Percentiles rank a stretch among this genome's conserved stretches.
These are phyloP conservation scores for Cheilosia vulpina DNA, from an alignment of 2,888 invertebrate genomes.

Conservation along the genomic window DNA sequence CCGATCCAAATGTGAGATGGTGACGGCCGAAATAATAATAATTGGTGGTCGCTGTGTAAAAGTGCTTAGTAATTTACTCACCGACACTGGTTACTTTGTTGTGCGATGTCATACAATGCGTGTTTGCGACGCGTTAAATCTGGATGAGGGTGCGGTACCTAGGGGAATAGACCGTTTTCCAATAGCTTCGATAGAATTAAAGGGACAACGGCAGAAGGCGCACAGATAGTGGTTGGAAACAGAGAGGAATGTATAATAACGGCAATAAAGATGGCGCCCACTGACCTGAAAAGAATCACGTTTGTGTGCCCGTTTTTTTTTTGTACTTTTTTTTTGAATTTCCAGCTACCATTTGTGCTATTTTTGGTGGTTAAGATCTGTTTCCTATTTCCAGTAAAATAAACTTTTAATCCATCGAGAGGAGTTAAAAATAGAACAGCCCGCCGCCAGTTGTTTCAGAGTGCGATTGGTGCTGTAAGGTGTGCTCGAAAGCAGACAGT, in stretches of 20 bases:
- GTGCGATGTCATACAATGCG: conserved; percentile 20
- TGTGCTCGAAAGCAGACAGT: no score
- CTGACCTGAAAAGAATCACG: conserved; percentile 7
- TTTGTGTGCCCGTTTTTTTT: neutral
- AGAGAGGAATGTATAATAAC: neutral
- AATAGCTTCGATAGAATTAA: neutral
- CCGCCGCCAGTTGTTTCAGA: no score
- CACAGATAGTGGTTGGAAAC: no score
- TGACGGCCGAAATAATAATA: conserved; percentile 20
- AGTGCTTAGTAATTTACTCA: conserved; percentile 31
- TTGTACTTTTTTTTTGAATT: neutral
- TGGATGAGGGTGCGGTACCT: neutral
- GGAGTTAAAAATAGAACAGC: neutral
- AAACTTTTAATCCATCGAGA: conserved; percentile 1
- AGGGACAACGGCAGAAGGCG: neutral
- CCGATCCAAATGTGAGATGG: conserved; percentile 13
- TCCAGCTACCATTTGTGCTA: neutral
- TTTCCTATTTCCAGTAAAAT: neutral
- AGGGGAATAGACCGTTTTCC: neutral
- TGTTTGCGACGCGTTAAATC: conserved; percentile 8
- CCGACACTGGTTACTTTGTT: conserved; percentile 6
- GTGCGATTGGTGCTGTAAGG: no score
- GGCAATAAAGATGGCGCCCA: neutral
- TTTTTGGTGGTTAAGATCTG: neutral
- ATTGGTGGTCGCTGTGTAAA: neutral